A percentile compares a stretch with the other conserved stretches of the same genome.
Conservation (phyloP, 2,113 vertebrate species). For the Oxyruncus cristatus region DNA sequence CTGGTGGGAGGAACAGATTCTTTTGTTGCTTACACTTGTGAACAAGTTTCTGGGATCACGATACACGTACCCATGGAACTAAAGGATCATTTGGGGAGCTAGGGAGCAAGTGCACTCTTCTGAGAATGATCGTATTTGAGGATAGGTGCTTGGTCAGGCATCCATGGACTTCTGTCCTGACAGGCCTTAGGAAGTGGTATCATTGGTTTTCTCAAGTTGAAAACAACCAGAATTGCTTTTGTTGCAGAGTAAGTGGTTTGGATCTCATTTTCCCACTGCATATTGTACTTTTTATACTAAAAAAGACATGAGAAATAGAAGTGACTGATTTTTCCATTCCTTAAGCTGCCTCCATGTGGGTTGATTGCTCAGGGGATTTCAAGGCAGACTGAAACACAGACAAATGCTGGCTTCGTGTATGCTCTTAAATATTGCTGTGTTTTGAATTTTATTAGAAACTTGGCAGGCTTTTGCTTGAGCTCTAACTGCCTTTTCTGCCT, state of each 20-base stretch:
- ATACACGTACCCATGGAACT: neutral
- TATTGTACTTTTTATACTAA: constrained; percentile 27
- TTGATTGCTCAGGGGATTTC: constrained; percentile 67
- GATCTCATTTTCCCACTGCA: constrained; percentile 43
- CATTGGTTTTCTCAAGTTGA: neutral
- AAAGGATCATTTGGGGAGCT: neutral
- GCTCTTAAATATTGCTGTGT: constrained; percentile 59
- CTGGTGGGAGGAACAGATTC: neutral
- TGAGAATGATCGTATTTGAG: neutral
- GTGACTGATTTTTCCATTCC: constrained; percentile 64
- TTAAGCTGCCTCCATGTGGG: constrained; percentile 56
- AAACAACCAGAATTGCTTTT: neutral
- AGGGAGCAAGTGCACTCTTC: neutral
- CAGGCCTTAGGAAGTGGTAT: neutral
- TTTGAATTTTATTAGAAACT: constrained; percentile 67
- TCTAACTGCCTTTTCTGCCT: constrained; percentile 33
- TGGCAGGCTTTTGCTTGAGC: constrained; percentile 50
- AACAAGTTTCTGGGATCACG: neutral
- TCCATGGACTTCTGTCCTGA: neutral
- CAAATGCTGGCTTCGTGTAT: constrained; percentile 52
- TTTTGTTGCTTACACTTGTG: neutral
- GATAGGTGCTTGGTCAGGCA: neutral
- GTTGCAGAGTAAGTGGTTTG: constrained; percentile 15
- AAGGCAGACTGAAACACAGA: constrained; percentile 70
- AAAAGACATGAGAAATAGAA: constrained; percentile 66